Base-by-base conservation (phyloP, 1,140 invertebrate genomes). In the Meloidogyne chitwoodi region DNA sequence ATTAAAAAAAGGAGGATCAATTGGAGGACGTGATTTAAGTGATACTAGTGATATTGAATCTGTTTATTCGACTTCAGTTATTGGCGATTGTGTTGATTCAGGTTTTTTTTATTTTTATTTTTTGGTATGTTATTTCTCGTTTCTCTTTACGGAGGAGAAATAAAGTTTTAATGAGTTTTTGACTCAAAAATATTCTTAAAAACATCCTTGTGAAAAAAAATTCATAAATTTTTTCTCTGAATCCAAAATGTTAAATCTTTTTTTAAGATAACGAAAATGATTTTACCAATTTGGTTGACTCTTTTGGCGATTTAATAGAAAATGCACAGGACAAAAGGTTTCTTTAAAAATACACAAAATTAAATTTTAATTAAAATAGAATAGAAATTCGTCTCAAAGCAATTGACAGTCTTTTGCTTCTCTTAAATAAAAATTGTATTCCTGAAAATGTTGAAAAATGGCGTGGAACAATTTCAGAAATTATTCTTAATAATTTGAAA, bases 301-400 rank as follows among this genome's bases (percentile, higher is more conserved):
- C 76, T 24, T 81, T 81, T 62, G 74, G 19, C 2, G 80, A 81
- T 56, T 68, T 66, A 27, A 44, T 81, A 8, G 81, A 81, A 29
- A 74, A 81, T 65, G 80, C 80, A 27, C 78, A 81, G 66, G 80
- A 81, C 66, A 81, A 81, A 66, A 80, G 63, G 79, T 80, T 27
- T 19, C 80, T 10, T 61, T 24, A 41, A 44, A n/a, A 1, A 27
- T 4, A 19, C 1, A 16, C 14, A 66, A 14, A 68, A 68, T 77
- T 8, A 79, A 74, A 73, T n/a, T 8, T 78, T 78, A n/a, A 76
- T 16, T 24, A 74, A 77, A 24, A 75, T 27, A 82, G 80, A 56
- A 75, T 83, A 34, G 65, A 16, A 11, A 83, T 24, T 2, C 80
- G 80, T 4, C 27, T 71, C 10, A 66, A 63, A 67, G 80, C 80